phyloP scores from a whole-genome alignment of 2,113 vertebrate species.

The Pelvicachromis taeniatus region DNA sequence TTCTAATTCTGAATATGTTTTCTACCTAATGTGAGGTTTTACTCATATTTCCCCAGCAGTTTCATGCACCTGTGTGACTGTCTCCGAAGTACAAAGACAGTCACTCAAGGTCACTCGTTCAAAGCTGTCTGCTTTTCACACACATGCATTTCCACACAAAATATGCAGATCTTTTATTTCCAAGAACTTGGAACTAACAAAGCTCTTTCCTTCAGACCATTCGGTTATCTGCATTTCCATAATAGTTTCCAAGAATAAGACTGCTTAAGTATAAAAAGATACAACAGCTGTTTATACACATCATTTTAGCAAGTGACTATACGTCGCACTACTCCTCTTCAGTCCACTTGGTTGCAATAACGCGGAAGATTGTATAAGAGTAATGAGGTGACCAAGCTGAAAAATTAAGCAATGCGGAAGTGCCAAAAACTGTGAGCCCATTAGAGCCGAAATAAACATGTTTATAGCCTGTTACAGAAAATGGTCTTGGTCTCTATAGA shows the following conservation, averaged over 20 bases:
- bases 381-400: neutral
- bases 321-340: neutral
- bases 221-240: neutral
- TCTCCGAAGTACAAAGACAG: neutral
- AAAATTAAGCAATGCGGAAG: fast-evolving
- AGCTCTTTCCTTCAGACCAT: neutral
- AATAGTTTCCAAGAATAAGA: neutral
- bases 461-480: neutral
- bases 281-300: neutral
- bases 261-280: neutral
- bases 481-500: neutral
- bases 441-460: neutral
- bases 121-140: neutral
- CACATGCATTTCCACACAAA: neutral
- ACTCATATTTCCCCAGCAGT: neutral
- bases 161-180: neutral
- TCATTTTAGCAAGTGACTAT: fast-evolving
- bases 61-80: neutral
- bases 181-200: neutral
- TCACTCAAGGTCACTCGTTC: neutral
- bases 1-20: neutral
- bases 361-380: neutral
- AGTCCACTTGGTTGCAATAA: neutral
- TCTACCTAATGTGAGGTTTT: neutral
- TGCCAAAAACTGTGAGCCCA: neutral